Base-by-base conservation (phyloP, 1,140 invertebrate species). In the Meloidogyne chitwoodi region DNA sequence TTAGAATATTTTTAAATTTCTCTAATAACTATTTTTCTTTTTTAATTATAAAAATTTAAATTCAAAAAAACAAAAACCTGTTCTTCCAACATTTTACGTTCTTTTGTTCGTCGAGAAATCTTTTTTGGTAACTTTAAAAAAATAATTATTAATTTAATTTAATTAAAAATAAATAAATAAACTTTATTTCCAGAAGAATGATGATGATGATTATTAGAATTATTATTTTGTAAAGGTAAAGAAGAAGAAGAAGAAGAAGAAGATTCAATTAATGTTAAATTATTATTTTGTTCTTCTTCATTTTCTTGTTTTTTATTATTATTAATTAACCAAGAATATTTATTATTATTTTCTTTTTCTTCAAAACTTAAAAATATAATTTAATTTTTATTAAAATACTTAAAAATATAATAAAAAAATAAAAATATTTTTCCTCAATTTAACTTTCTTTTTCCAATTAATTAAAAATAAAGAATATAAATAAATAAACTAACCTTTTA, bases 1-100 rank as follows among this genome's bases (percentile, higher is more conserved):
- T n/a, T n/a, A n/a, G n/a, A n/a, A n/a, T n/a, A n/a, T n/a, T n/a
- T n/a, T n/a, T n/a, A n/a, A n/a, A n/a, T n/a, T n/a, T n/a, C n/a
- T n/a, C n/a, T n/a, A n/a, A n/a, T n/a, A n/a, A n/a, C n/a, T n/a
- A n/a, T n/a, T n/a, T 11, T n/a, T 19, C 10, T 38, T 34, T 38
- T 70, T n/a, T n/a, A n/a, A n/a, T n/a, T n/a, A n/a, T n/a, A n/a
- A n/a, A n/a, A n/a, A n/a, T n/a, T n/a, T n/a, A n/a, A n/a, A n/a
- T n/a, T n/a, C n/a, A n/a, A n/a, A n/a, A n/a, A n/a, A n/a, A n/a
- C n/a, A n/a, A 27, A 24, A 14, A 26, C 19, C 48, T 44, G n/a
- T 70, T 79, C 78, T 19, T 79, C 78, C 14, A 83, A 77, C 8
- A 70, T 63, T 14, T 78, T 64, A 8, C 67, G 31, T 65, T 79